Evolutionary conservation across 2,797 vertebrate genomes (phyloP).

Genomic region (Etheostoma nigrum): DNA sequence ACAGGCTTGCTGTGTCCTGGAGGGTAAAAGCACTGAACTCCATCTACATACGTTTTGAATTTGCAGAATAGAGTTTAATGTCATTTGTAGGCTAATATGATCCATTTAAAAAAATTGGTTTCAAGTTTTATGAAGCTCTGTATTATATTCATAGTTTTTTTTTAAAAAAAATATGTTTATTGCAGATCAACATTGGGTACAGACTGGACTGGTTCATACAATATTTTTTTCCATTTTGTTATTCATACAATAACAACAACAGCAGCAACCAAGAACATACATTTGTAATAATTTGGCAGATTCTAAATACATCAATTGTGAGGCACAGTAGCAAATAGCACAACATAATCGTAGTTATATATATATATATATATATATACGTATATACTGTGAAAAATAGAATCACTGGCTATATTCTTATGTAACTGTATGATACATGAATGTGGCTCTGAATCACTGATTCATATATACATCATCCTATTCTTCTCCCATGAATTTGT

Average conservation of each 20-base stretch:
- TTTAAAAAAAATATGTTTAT: too few relatives aligned
- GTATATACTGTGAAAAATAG: neutral
- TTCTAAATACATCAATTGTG: too few relatives aligned
- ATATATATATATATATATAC: too few relatives aligned
- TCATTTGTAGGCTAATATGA: neutral
- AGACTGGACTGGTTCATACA: too few relatives aligned
- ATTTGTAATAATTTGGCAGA: too few relatives aligned
- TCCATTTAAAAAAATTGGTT: neutral
- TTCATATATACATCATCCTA: slow-evolving; percentile 24
- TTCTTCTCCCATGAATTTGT: slow-evolving; percentile 48
- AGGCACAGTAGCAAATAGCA: too few relatives aligned
- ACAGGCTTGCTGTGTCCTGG: neutral
- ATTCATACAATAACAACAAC: too few relatives aligned
- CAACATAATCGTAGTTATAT: too few relatives aligned
- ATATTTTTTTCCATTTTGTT: too few relatives aligned
- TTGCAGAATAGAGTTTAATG: neutral
- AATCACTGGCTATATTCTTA: slow-evolving; percentile 14
- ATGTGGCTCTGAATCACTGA: slow-evolving; percentile 15
- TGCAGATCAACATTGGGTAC: too few relatives aligned
- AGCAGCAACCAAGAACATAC: too few relatives aligned
- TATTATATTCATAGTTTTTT: neutral
- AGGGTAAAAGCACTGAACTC: slow-evolving; percentile 11
- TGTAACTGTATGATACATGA: slow-evolving; percentile 23
- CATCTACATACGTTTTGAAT: neutral
- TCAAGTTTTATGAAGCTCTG: neutral